Evolutionary conservation across 2,888 invertebrate species (phyloP), one percentile per base, ranked within the genome.

Genomic region (Epinotia bilunana): DNA sequence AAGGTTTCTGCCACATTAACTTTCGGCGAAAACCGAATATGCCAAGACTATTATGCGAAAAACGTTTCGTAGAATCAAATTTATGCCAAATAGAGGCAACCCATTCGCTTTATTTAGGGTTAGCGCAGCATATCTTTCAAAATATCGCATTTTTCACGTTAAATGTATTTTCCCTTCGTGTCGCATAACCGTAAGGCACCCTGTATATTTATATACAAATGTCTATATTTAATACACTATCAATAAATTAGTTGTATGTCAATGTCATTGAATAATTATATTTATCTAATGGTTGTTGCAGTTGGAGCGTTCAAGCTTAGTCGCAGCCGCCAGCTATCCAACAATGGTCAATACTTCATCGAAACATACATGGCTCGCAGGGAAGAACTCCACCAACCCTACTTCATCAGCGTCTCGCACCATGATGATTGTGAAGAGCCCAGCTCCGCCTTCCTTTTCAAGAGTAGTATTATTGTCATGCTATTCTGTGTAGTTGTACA

Each of bases 291-390:
- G n/a, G 3, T 71, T 81, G 3, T 71, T 81, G 1, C 84, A 93
- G 93, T 93, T 70, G 86, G 86, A 16, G 89, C 83, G 4, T 91
- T 91, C 89, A 91, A 90, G 78, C 82, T 93, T 6, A 93, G 93
- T 76, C 86, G 92, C 5, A 80, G 80, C 0, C 84, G 91, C 0
- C 76, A 80, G 0, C 76, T 92, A 79, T 74, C 86, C 0, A 33
- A 55, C 0, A 71, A 74, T 0, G 85, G 84, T 0, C 75, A 53
- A 0, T 3, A 78, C 0, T 83, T 82, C 9, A 90, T 93, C 75
- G 79, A 84, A 71, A 6, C 3, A 0, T 78, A 86, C 70, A 88
- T 91, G 72, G 49, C 64, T 0, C 55, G 43, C 0, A 83, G 88
- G 33, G 77, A 82, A 11, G 93, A 92, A 71, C 80, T 93, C 0